Evolutionary conservation across 2,797 vertebrate species (phyloP), one percentile per base, ranked within the genome.

Genomic region (Nyctibius grandis): DNA sequence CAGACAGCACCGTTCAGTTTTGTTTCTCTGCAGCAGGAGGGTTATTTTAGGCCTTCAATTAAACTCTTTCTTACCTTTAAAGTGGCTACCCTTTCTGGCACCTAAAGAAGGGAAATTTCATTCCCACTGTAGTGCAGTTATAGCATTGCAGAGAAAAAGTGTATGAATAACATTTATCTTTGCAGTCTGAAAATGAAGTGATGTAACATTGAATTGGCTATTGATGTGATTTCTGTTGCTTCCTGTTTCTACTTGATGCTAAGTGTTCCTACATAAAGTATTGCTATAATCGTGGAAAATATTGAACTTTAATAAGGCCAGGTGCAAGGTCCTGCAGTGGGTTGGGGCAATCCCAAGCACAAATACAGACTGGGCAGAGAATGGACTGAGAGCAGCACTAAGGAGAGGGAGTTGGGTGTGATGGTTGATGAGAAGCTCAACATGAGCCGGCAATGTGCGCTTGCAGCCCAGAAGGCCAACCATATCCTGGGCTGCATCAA

Each of bases 231-330:
- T 44, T 92, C 68, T 91, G 69, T 68, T 92, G 8, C 7, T 97
- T 97, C 60, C 74, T 80, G 40, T 74, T 91, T 56, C n/a, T 54
- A 48, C 14, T 9, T 96, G 81, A 95, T 82, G 48, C 9, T 96
- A 90, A 94, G 74, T 76, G 31, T 90, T 97, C 88, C 78, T 96
- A 76, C 91, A 95, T 96, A 88, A 96, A 93, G 60, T 87, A 78
- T 85, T 89, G 60, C 76, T 89, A 50, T 85, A 94, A 95, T 77
- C 4, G 3, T 91, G 17, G 42, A 87, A 95, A 93, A 95, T 88
- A 94, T 60, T 85, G 56, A 95, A 93, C 56, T 96, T 88, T n/a
- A n/a, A n/a, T n/a, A n/a, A n/a, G n/a, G n/a, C n/a, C n/a, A n/a
- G n/a, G n/a, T n/a, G n/a, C n/a, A n/a, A n/a, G n/a, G n/a, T n/a